These are phyloP conservation scores for Gymnarchus niloticus DNA, from an alignment of 2,113 vertebrate species.

Conservation along the genomic window DNA sequence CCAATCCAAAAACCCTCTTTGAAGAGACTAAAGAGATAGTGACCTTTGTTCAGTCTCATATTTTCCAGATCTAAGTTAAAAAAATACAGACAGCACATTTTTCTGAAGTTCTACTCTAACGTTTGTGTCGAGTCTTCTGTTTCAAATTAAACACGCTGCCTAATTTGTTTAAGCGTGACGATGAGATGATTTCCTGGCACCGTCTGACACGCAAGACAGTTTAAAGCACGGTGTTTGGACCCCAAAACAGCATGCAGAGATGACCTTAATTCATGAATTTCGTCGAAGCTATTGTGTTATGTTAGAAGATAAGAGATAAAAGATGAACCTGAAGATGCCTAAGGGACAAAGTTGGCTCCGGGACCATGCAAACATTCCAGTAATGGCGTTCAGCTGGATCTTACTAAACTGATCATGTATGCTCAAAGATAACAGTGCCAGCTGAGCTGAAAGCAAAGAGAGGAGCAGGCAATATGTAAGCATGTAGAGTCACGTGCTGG, in stretches of 20 bases:
- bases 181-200: not conserved
- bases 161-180: not conserved
- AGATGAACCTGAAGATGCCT: too few species aligned
- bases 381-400: not conserved
- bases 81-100: not conserved
- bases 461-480: not conserved
- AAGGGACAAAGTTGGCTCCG: not conserved
- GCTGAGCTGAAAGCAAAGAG: not conserved
- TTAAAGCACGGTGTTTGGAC: not conserved
- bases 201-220: not conserved
- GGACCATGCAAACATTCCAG: not conserved
- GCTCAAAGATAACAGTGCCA: not conserved
- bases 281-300: not conserved
- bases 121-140: not conserved
- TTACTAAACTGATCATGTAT: not conserved
- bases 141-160: not conserved
- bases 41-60: not conserved
- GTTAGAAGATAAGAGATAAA: too few species aligned
- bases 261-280: not conserved
- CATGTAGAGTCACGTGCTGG: not conserved
- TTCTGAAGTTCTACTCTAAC: not conserved
- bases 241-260: not conserved
- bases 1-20: not conserved
- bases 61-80: not conserved
- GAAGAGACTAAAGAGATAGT: not conserved